phyloP scores from a whole-genome alignment of 2,888 invertebrate species.

The Caenorhabditis parvicauda region DNA sequence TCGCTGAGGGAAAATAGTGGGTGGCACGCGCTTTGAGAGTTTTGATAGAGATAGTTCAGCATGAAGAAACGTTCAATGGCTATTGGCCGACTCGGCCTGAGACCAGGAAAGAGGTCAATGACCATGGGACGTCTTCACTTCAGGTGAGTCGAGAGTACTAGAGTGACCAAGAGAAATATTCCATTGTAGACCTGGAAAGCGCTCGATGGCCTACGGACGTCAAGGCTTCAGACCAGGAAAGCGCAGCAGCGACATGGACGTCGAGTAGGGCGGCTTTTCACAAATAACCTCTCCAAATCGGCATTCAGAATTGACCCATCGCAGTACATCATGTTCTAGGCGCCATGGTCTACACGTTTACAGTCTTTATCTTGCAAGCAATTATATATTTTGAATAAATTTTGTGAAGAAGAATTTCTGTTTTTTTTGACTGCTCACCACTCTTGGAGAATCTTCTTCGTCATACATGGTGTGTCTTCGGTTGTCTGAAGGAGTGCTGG shows the following conservation, averaged over 20 bases:
- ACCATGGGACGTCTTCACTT: conserved; percentile 27
- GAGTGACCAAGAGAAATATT: background rate
- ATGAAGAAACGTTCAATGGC: conserved; percentile 52
- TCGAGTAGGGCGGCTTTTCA: too few relatives aligned
- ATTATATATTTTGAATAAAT: background rate
- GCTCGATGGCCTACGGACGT: conserved; percentile 55
- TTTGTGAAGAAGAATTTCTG: background rate
- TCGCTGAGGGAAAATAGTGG: background rate
- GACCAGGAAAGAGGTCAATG: conserved; percentile 50
- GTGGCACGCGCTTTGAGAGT: background rate
- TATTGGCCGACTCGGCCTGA: conserved; percentile 50
- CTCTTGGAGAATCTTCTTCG: conserved; percentile 53
- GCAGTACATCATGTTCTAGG: background rate
- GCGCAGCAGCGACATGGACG: too few relatives aligned
- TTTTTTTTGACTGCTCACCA: conserved; percentile 37
- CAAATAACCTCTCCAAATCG: background rate
- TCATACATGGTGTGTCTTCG: conserved; percentile 40
- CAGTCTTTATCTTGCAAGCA: background rate
- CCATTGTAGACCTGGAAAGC: conserved; percentile 34
- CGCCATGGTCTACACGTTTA: background rate
- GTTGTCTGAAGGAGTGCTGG: conserved; percentile 29
- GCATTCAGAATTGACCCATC: background rate
- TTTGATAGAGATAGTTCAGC: conserved; percentile 11
- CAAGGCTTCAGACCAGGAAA: conserved; percentile 58
- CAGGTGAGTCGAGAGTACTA: background rate